phyloP scores from a whole-genome alignment of 1,140 invertebrate species.

The Solen grandis region DNA sequence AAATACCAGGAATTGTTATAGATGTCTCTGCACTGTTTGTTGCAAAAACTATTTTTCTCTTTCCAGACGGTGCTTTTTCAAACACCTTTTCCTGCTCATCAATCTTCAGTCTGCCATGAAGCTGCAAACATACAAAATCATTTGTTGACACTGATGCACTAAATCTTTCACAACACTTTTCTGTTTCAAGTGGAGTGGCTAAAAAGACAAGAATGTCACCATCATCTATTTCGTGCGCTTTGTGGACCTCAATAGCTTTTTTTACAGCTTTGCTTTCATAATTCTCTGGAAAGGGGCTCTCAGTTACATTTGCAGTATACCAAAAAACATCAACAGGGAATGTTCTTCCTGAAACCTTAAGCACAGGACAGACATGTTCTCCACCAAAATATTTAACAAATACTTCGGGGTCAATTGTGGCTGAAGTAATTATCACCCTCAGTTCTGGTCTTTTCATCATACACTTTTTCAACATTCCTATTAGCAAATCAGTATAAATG shows the following conservation, averaged over 20 bases:
- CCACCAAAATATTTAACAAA: conserved; percentile 90
- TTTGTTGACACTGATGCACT: conserved; percentile 9
- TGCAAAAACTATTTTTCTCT: conserved; percentile 77
- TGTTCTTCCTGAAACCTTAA: conserved; percentile 93
- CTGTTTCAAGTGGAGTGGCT: conserved; percentile 83
- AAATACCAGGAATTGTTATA: conserved; percentile 78
- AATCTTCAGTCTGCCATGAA: conserved; percentile 98
- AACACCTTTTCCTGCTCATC: conserved; percentile 91
- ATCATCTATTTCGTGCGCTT: conserved; percentile 93
- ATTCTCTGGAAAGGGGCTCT: conserved; percentile 85
- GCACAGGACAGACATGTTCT: conserved; percentile 92
- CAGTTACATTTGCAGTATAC: conserved; percentile 91
- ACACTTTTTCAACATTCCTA: conserved; percentile 88
- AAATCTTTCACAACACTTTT: conserved; percentile 68
- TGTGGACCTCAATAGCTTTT: conserved; percentile 97
- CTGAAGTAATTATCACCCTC: conserved; percentile 77
- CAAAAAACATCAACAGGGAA: conserved; percentile 96
- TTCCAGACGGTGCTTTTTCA: conserved; percentile 55
- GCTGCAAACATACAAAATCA: conserved; percentile 82
- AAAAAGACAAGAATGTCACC: conserved; percentile 99
- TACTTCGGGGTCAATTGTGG: conserved; percentile 82
- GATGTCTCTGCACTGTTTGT: conserved; percentile 80
- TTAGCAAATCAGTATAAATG: conserved; percentile 95
- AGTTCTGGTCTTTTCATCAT: conserved; percentile 67
- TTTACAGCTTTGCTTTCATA: conserved; percentile 97